phyloP scores from a whole-genome alignment of 2,113 vertebrate genomes.

The Podiceps cristatus region DNA sequence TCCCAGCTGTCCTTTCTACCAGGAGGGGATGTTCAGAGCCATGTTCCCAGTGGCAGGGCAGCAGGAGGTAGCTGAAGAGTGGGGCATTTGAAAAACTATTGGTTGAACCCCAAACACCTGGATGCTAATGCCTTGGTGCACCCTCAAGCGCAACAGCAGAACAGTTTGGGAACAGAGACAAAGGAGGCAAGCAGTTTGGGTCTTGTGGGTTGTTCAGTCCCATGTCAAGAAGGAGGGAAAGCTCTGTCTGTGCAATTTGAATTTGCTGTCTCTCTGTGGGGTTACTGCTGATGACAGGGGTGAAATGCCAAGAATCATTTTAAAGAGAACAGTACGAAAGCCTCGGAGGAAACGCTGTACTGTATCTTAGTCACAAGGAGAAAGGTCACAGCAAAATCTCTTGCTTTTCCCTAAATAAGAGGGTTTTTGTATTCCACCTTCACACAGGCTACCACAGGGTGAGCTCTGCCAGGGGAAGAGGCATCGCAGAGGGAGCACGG shows the following conservation, averaged over 20 bases:
- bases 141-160: background rate
- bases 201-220: background rate
- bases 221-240: background rate
- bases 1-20: background rate
- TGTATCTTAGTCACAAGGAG: background rate
- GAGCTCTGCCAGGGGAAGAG: background rate
- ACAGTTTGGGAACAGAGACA: background rate
- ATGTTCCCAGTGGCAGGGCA: background rate
- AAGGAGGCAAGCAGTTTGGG: background rate
- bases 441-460: background rate
- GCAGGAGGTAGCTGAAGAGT: background rate
- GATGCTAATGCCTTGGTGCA: background rate
- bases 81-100: background rate
- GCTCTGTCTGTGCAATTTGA: background rate
- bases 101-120: background rate
- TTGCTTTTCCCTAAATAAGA: slow-evolving; percentile 1
- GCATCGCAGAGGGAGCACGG: background rate
- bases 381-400: slow-evolving; percentile 10
- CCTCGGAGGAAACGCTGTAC: background rate
- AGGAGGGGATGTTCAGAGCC: background rate
- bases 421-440: background rate
- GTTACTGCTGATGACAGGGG: background rate
- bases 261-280: background rate
- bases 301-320: slow-evolving; percentile 28
- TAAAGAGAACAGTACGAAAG: slow-evolving; percentile 1